phyloP scores from a whole-genome alignment of 2,888 invertebrate genomes.

The Sarcophaga caerulescens region DNA sequence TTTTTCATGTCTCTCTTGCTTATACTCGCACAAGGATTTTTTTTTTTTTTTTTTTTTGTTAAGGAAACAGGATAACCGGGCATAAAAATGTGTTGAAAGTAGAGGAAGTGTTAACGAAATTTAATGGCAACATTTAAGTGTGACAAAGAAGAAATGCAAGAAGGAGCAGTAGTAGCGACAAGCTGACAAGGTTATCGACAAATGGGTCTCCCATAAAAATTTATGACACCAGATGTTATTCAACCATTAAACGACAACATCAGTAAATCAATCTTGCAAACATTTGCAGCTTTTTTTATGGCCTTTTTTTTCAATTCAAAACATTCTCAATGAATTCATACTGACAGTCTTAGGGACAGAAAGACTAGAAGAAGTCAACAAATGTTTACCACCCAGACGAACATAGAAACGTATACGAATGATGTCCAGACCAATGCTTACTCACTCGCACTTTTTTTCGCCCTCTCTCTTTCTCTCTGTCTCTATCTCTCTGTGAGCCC shows the following conservation, averaged over 20 bases:
- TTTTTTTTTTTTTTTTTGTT: too few species aligned
- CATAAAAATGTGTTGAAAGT: not conserved
- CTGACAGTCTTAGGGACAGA: not conserved
- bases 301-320: not conserved
- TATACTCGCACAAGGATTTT: not conserved
- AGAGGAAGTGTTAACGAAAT: conserved; percentile 41
- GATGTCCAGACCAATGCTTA: conserved; percentile 3
- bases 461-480: not conserved
- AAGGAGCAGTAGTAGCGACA: not conserved
- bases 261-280: conserved; percentile 65
- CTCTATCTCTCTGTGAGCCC: too few species aligned
- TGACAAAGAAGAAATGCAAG: not conserved
- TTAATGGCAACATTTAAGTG: conserved; percentile 14
- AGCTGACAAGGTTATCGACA: not conserved
- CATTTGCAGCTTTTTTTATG: conserved; percentile 60
- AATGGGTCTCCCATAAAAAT: conserved; percentile 29
- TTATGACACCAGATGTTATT: conserved; percentile 57
- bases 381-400: not conserved
- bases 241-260: conserved; percentile 48
- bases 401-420: too few species aligned
- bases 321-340: not conserved
- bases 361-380: not conserved
- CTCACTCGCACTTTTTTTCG: not conserved
- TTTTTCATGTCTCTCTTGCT: not conserved
- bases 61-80: not conserved